Evolutionary conservation across 2,113 vertebrate genomes (phyloP).

Genomic region (Chloropsis hardwickii): DNA sequence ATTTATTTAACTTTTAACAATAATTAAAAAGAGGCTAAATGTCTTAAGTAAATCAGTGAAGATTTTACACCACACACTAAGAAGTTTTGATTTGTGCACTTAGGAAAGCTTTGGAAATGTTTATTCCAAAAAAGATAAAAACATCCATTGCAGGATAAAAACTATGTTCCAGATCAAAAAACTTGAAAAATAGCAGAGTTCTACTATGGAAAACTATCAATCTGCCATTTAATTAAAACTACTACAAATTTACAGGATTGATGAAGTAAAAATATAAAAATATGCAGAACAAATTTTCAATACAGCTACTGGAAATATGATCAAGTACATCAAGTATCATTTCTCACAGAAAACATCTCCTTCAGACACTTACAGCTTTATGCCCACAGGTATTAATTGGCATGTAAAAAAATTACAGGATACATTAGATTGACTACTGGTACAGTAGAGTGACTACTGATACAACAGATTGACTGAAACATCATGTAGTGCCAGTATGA

Average conservation of each 20-base stretch:
- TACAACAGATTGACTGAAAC: background rate
- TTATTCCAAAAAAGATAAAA: background rate
- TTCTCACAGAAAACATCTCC: background rate
- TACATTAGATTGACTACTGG: background rate
- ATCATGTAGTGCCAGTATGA: rapidly evolving
- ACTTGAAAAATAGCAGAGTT: background rate
- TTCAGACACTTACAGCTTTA: background rate
- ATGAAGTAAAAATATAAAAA: background rate
- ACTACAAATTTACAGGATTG: background rate
- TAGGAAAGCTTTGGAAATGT: background rate
- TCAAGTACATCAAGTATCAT: background rate
- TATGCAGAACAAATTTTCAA: background rate
- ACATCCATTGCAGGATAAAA: background rate
- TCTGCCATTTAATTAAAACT: background rate
- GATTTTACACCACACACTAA: background rate
- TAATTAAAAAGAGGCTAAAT: background rate
- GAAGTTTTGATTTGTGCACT: background rate
- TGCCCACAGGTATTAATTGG: background rate
- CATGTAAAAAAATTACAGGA: background rate
- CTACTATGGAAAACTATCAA: background rate
- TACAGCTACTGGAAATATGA: background rate
- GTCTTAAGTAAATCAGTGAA: background rate
- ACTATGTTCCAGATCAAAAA: background rate
- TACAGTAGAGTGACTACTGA: background rate
- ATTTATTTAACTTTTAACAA: background rate